Evolutionary conservation across 2,888 invertebrate genomes (phyloP), one percentile per base, ranked within the genome.

Genomic region (Leptogaster cylindrica): DNA sequence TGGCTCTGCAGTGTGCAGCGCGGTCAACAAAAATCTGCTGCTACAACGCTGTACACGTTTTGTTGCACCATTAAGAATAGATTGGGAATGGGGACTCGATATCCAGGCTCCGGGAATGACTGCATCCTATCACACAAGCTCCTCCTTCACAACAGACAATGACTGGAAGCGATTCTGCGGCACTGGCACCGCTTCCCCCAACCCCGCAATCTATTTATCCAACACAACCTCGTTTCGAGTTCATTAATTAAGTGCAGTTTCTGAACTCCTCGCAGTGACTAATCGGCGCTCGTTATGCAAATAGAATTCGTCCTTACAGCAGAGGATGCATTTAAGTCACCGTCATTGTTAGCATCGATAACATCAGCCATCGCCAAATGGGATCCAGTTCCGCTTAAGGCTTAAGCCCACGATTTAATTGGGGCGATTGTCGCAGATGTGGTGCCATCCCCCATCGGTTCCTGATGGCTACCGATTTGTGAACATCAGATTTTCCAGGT

Each of bases 191-290:
- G n/a, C n/a, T n/a, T n/a, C n/a, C n/a, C n/a, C n/a, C n/a, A n/a
- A n/a, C n/a, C n/a, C n/a, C 25, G 12, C 36, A 20, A 20, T 39
- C 20, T 39, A 36, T 55, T 16, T 20, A 55, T 55, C 31, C 36
- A 16, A 55, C 12, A 23, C 55, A 39, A 55, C 55, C 55, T 55
- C 55, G 25, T 55, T 55, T 55, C 36, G 36, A 55, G 55, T 36
- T 55, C 55, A 55, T 36, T 55, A 55, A 55, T 55, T 55, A 55
- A 55, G 52, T 52, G 52, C 18, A 52, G 31, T 52, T 16, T 31
- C 31, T 52, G 52, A n/a, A 52, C 28, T 52, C 31, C 31, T 33
- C 31, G 31, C 33, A 33, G 52, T 28, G 52, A 52, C 52, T 52
- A 28, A 31, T 51, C 52, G 33, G 16, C 31, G 31, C 33, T 10